Evolutionary conservation across 2,113 vertebrate species (phyloP).

Genomic region (Melanerpes aurifrons): DNA sequence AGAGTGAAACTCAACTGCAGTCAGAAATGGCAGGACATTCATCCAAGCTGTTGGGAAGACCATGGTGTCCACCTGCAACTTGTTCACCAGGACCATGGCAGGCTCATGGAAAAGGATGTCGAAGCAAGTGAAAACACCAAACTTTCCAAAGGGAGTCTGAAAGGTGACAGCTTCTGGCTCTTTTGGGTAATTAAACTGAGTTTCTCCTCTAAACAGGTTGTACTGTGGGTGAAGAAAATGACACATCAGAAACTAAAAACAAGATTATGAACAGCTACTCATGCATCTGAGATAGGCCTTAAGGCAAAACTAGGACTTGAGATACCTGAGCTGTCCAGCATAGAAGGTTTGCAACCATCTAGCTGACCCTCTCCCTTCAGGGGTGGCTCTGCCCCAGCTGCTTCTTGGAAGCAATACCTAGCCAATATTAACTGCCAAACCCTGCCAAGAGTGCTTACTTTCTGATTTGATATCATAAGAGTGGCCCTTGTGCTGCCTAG

Average conservation of each 20-base stretch:
- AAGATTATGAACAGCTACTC: not conserved
- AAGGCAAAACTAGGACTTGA: not conserved
- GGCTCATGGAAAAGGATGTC: slow-evolving; percentile 88
- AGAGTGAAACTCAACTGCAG: slow-evolving; percentile 73
- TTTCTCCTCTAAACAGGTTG: slow-evolving; percentile 82
- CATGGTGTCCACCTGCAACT: slow-evolving; percentile 76
- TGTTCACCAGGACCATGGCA: slow-evolving; percentile 72
- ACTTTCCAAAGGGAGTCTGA: slow-evolving; percentile 87
- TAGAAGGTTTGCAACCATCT: not conserved
- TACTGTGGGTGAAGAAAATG: slow-evolving; percentile 55
- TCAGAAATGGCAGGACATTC: slow-evolving; percentile 71
- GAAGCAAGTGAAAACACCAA: slow-evolving; percentile 90
- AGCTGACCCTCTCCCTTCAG: rapidly evolving
- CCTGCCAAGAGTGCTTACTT: not conserved
- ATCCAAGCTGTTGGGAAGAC: slow-evolving; percentile 71
- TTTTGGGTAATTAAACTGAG: slow-evolving; percentile 78
- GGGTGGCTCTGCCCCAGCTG: not conserved
- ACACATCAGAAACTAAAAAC: not conserved
- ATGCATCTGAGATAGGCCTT: rapidly evolving
- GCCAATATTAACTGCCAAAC: not conserved
- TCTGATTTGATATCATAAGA: not conserved
- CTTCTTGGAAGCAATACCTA: not conserved
- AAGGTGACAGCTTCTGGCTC: slow-evolving; percentile 79
- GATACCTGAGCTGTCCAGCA: not conserved
- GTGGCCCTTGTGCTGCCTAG: not conserved